Percentiles rank a stretch among this genome's conserved stretches.
phyloP scores from a whole-genome alignment of 2,888 invertebrate species.

The Tenthredo amoena region DNA sequence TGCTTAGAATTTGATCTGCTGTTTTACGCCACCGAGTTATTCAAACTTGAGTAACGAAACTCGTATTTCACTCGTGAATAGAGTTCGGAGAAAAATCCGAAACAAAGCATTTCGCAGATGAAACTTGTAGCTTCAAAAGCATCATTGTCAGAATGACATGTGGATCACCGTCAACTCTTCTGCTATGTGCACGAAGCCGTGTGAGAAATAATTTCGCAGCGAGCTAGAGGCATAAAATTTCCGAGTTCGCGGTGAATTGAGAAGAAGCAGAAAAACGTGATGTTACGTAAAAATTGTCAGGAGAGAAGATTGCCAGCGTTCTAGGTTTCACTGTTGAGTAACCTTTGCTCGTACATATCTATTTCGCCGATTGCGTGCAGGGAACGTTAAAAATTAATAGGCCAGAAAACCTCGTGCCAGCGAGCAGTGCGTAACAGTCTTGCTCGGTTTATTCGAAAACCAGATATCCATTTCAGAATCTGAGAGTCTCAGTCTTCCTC shows the following conservation, averaged over 20 bases:
- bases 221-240: neutral
- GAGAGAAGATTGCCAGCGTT: neutral
- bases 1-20: too few relatives aligned
- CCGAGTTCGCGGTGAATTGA: neutral
- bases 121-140: too few relatives aligned
- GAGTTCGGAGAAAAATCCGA: too few relatives aligned
- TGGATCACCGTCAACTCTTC: neutral
- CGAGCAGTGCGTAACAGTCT: neutral
- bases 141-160: neutral
- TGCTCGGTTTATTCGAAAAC: neutral
- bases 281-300: neutral
- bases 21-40: too few relatives aligned
- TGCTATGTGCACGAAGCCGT: neutral
- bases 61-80: too few relatives aligned
- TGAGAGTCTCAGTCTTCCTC: neutral
- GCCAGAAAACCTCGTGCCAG: neutral
- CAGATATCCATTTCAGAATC: neutral
- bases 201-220: neutral
- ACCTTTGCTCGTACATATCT: neutral
- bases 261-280: neutral
- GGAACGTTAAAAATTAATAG: conserved; percentile 16
- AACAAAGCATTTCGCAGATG: too few relatives aligned
- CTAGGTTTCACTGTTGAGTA: neutral
- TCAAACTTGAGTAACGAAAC: too few relatives aligned
- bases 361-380: conserved; percentile 13